Evolutionary conservation across 2,113 vertebrate genomes (phyloP).

Genomic region (Percopsis transmontana): DNA sequence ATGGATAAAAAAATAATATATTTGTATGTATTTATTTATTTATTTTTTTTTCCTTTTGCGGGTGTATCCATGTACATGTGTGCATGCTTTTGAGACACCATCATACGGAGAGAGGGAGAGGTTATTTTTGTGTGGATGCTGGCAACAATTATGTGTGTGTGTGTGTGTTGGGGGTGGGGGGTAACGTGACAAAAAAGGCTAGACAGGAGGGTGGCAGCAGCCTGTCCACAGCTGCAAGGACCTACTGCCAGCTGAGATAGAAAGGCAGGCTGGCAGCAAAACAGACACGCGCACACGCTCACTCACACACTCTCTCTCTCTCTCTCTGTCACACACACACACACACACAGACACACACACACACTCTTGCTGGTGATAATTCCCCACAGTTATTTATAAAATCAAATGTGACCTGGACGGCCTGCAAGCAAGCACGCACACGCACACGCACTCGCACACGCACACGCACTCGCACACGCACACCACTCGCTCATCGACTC

Average conservation of each 20-base stretch:
- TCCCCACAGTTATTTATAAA: too few species aligned
- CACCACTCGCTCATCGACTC: conserved; percentile 9
- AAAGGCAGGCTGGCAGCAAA: conserved; percentile 2
- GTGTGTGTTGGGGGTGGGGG: conserved; percentile 6
- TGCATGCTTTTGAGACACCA: background rate
- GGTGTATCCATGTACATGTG: conserved; percentile 2
- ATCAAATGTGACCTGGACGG: background rate
- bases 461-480: conserved; percentile 15
- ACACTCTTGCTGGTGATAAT: too few species aligned
- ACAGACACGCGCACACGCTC: conserved; percentile 5
- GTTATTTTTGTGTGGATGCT: background rate
- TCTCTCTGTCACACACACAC: too few species aligned
- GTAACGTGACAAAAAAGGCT: background rate
- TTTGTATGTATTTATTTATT: background rate
- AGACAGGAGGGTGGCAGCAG: conserved; percentile 3
- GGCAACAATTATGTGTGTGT: background rate
- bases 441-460: conserved; percentile 12
- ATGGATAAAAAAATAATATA: too few species aligned
- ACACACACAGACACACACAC: too few species aligned
- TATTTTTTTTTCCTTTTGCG: background rate
- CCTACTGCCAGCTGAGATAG: conserved; percentile 15
- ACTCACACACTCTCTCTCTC: too few species aligned
- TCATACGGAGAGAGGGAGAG: background rate
- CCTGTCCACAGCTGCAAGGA: conserved; percentile 14
- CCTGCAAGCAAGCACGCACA: conserved; percentile 1